Percentiles rank a stretch among this genome's conserved stretches.
These are phyloP conservation scores for Drosophila monieri DNA, from an alignment of 2,888 invertebrate genomes.

Conservation along the genomic window DNA sequence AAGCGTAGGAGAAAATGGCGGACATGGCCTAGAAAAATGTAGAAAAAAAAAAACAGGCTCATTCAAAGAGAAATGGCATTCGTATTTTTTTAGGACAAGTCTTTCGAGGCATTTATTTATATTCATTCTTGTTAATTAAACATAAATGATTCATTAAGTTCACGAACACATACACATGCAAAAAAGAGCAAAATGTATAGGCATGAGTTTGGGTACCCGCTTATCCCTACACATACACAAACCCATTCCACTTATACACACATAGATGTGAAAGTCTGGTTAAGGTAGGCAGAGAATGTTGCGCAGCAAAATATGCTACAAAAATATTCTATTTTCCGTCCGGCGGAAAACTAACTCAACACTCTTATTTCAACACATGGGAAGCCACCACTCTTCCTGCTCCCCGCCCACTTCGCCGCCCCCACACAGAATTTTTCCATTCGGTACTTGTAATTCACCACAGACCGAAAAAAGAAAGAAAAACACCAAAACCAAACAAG, in stretches of 20 bases:
- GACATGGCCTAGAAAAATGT: constrained; percentile 46
- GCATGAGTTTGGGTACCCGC: too few species aligned
- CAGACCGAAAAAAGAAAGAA: constrained; percentile 16
- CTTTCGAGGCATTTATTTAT: too few species aligned
- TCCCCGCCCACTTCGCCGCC: not conserved
- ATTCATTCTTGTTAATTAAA: too few species aligned
- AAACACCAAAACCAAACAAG: not conserved
- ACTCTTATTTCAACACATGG: constrained; percentile 59
- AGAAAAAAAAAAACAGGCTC: constrained; percentile 7
- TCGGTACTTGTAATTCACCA: constrained; percentile 70
- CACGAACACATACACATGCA: too few species aligned
- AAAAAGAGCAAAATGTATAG: too few species aligned
- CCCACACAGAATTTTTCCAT: constrained; percentile 20
- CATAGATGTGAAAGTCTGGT: constrained; percentile 2
- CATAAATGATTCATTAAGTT: too few species aligned
- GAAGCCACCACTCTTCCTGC: constrained; percentile 25
- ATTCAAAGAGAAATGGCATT: not conserved
- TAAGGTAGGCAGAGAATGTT: constrained; percentile 23
- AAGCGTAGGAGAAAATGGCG: constrained; percentile 36
- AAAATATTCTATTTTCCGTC: constrained; percentile 25
- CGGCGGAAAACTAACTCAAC: constrained; percentile 44
- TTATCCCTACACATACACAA: constrained; percentile 8
- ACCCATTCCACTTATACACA: not conserved
- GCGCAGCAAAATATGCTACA: constrained; percentile 71
- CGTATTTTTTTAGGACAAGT: too few species aligned